These are phyloP conservation scores for Syrphus vitripennis DNA, from an alignment of 2,888 invertebrate species.

Conservation along the genomic window DNA sequence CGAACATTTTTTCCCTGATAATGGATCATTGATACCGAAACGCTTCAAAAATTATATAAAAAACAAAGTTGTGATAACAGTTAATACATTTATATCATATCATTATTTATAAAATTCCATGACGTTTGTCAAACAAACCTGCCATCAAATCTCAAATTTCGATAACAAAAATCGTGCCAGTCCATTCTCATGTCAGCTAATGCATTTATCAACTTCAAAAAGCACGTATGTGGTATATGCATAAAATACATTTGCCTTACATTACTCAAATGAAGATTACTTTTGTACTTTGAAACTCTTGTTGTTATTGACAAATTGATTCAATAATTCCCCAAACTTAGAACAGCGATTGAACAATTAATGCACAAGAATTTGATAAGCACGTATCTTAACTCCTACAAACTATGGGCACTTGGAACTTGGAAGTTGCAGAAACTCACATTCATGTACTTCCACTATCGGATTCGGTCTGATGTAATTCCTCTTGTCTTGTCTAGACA, in stretches of 20 bases:
- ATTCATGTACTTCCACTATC: neutral
- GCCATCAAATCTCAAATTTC: neutral
- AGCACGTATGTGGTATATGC: constrained; percentile 9
- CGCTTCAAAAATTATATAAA: too few relatives aligned
- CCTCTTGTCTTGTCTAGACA: constrained; percentile 54
- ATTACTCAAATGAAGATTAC: constrained; percentile 23
- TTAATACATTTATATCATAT: too few relatives aligned
- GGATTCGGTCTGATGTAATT: constrained; percentile 26
- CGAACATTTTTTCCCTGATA: too few relatives aligned
- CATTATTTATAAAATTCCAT: neutral
- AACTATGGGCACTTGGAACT: constrained; percentile 10
- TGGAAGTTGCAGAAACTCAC: neutral
- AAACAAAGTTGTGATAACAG: too few relatives aligned
- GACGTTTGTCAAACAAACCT: neutral
- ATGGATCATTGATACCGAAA: too few relatives aligned
- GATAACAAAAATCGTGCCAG: neutral
- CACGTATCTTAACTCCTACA: constrained; percentile 52
- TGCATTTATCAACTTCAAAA: neutral
- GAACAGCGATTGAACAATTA: constrained; percentile 45
- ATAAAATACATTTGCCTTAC: neutral
- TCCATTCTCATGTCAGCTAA: neutral
- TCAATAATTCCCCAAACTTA: constrained; percentile 42
- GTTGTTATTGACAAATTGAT: constrained; percentile 45
- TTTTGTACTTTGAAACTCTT: constrained; percentile 4
- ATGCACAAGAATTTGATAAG: constrained; percentile 47